Evolutionary conservation across 2,888 invertebrate species (phyloP).

Genomic region (Phengaris alcon): DNA sequence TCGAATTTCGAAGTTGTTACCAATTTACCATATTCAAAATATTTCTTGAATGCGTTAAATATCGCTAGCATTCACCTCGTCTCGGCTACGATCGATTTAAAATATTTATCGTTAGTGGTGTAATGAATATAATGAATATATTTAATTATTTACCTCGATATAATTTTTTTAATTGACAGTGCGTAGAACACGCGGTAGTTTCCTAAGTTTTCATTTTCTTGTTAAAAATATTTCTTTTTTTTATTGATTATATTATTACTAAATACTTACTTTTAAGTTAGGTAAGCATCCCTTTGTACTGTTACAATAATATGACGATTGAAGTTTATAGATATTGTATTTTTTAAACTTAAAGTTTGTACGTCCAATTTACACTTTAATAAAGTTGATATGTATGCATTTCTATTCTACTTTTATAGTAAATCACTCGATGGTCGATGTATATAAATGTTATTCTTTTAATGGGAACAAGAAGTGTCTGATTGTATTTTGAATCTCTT

Average conservation of each 20-base stretch:
- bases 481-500: slow-evolving; percentile 71
- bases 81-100: slow-evolving; percentile 14
- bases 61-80: slow-evolving; percentile 11
- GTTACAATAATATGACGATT: slow-evolving; percentile 50
- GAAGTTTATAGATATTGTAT: slow-evolving; percentile 58
- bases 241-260: slow-evolving; percentile 25
- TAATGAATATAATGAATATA: slow-evolving; percentile 23
- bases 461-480: slow-evolving; percentile 60
- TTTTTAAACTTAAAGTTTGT: slow-evolving; percentile 59
- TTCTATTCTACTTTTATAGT: slow-evolving; percentile 57
- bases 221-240: slow-evolving; percentile 27
- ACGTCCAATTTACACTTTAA: slow-evolving; percentile 71
- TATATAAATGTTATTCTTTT: slow-evolving; percentile 54
- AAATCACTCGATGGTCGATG: slow-evolving; percentile 54
- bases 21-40: slow-evolving; percentile 31
- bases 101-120: slow-evolving; percentile 14
- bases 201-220: slow-evolving; percentile 28
- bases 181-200: slow-evolving; percentile 27
- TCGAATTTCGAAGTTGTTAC: slow-evolving; percentile 40
- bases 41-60: slow-evolving; percentile 3
- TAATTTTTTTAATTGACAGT: slow-evolving; percentile 28
- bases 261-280: slow-evolving; percentile 61
- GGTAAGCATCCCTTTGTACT: slow-evolving; percentile 64
- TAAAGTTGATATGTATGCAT: slow-evolving; percentile 58
- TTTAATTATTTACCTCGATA: slow-evolving; percentile 30